Percentiles rank a stretch among this genome's conserved stretches.
Evolutionary conservation across 1,140 invertebrate genomes (phyloP).

Genomic region (Listronotus oregonensis): DNA sequence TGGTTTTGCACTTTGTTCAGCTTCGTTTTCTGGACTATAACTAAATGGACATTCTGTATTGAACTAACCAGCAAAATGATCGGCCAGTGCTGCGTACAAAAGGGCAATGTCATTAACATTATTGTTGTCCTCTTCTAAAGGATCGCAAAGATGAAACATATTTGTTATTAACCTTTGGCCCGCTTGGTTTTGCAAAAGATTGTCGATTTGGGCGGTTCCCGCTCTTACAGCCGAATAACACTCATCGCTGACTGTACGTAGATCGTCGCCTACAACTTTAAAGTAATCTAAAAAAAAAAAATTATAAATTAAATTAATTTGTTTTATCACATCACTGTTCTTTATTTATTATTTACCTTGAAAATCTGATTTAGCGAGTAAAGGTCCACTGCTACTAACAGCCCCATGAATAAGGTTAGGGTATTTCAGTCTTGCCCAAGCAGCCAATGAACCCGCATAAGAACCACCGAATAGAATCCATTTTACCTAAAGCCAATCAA

Average conservation of each 20-base stretch:
- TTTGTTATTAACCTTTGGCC: constrained; percentile 68
- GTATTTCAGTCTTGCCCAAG: constrained; percentile 89
- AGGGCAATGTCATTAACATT: constrained; percentile 76
- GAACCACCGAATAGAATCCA: constrained; percentile 94
- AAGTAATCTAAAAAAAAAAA: constrained; percentile 75
- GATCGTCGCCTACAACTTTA: constrained; percentile 71
- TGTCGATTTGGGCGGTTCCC: constrained; percentile 69
- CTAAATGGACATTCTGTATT: too few relatives aligned
- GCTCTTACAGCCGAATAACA: constrained; percentile 69
- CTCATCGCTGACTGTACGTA: constrained; percentile 64
- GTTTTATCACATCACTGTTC: too few relatives aligned
- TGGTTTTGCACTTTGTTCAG: too few relatives aligned
- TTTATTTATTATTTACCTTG: constrained; percentile 62
- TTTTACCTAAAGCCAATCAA: constrained; percentile 65
- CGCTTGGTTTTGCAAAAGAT: constrained; percentile 64
- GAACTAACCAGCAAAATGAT: constrained; percentile 69
- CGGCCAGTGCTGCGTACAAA: constrained; percentile 79
- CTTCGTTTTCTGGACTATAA: too few relatives aligned
- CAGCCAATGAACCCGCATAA: constrained; percentile 88
- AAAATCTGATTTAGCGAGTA: constrained; percentile 85
- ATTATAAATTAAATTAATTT: too few relatives aligned
- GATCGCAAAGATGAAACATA: constrained; percentile 78
- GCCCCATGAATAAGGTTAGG: constrained; percentile 85
- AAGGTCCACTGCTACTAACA: constrained; percentile 86
- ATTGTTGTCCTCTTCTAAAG: constrained; percentile 66